Base-by-base conservation (phyloP, 2,797 vertebrate genomes). In the Scleropages formosus region DNA sequence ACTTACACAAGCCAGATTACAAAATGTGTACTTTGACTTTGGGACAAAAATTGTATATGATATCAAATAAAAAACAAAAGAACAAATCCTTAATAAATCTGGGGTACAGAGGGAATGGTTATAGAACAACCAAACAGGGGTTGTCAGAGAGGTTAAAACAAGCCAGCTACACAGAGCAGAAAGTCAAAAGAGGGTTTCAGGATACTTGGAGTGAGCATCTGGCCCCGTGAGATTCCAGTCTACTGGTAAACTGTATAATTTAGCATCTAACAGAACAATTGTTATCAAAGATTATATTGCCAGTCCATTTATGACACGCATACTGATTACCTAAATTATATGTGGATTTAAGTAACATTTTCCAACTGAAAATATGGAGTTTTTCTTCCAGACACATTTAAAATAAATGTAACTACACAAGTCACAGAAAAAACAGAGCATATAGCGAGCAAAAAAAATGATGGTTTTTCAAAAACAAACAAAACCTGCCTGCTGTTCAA, bases 11-110 rank as follows among this genome's bases (percentile, higher is more conserved):
- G 12, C 4, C 1, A 10, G 44, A 49, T 44, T 13, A 67, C 31
- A 31, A 67, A 3, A 20, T 67, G 1, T 8, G 13, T 47, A 3
- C 51, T 22, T 68, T 68, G 68, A 49, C 13, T 67, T 67, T 67
- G 31, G 6, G 31, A 39, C 31, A 39, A 39, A 39, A 39, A 39
- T n/a, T n/a, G n/a, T n/a, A n/a, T 2, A 39, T 39, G 47, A 73
- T 73, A 73, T n/a, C 75, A 84, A 84, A 86, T 80, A 89, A 79
- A 85, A 60, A 81, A 81, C 80, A 81, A 80, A 75, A 82, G 53
- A 56, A 56, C 56, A 53, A 12, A 2, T 9, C 8, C 9, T 56
- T 12, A 56, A 56, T 2, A 10, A 18, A 18, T 56, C 53, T 56
- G 53, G 56, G 18, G 18, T 56, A 18, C 18, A 56, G 31, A 2